Evolutionary conservation across 2,888 invertebrate species (phyloP), one percentile per base, ranked within the genome.

Genomic region (Chaitophorus viminalis): DNA sequence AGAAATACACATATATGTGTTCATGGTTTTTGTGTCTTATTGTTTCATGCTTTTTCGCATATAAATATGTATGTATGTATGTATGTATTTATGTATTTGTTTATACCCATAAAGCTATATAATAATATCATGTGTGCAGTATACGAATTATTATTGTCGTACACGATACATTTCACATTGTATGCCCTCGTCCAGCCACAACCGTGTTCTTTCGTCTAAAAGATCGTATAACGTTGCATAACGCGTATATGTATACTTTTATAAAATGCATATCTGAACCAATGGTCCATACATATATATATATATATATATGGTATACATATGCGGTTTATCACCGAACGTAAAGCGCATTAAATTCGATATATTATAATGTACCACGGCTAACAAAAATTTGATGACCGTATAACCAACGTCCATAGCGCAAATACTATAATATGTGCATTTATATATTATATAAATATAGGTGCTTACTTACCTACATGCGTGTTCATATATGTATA

Each of bases 351-450:
- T 46, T 68, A 70, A 70, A 81, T 25, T 60, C 29, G 68, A 21
- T 65, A 68, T 31, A 31, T 29, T 29, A 31, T 29, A 25, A n/a
- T n/a, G n/a, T 36, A 52, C 52, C n/a, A 39, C 39, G 18, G 2
- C n/a, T 83, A 83, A 83, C 83, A 29, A 39, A 83, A 83, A 75
- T 76, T 76, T 65, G 75, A 76, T 54, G 76, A 76, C 84, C 84
- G 65, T 76, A 46, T 46, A 39, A 60, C 75, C 29, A 39, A 25
- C 29, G 36, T 29, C 77, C 54, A 11, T 9, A n/a, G 29, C 25
- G 29, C 29, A 68, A 31, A 21, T 70, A 70, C 8, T 11, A 31
- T 11, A 72, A 33, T 72, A 72, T 33, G n/a, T 72, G 21, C 9
- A 60, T 6, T 3, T 21, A 60, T 60, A 46, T 11, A n/a, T n/a